phyloP scores from a whole-genome alignment of 2,113 vertebrate genomes.

The Castor canadensis region DNA sequence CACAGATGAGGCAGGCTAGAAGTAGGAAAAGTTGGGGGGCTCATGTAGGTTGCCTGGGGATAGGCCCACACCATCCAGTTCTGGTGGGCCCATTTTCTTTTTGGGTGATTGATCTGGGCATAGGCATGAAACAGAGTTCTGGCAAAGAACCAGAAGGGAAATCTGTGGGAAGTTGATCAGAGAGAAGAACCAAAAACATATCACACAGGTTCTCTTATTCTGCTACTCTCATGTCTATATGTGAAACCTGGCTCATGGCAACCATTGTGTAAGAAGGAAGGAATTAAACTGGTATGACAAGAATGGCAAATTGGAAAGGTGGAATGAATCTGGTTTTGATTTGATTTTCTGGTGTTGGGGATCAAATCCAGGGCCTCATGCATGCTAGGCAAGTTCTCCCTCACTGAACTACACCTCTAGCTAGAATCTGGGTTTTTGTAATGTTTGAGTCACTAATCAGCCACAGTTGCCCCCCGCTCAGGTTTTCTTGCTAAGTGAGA shows the following conservation, averaged over 20 bases:
- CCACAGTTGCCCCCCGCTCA: neutral
- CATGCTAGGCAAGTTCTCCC: neutral
- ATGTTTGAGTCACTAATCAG: neutral
- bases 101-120: neutral
- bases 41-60: too few relatives aligned
- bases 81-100: neutral
- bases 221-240: neutral
- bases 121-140: neutral
- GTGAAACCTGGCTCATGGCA: neutral
- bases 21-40: too few relatives aligned
- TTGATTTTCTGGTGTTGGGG: neutral
- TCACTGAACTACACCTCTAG: neutral
- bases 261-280: neutral
- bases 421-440: neutral
- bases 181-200: neutral
- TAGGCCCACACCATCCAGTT: too few relatives aligned
- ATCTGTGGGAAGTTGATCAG: neutral
- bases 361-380: neutral
- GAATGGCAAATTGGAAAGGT: neutral
- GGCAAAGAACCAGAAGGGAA: neutral
- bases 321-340: neutral
- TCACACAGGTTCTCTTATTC: neutral
- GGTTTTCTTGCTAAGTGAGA: neutral
- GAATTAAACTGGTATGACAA: neutral
- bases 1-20: neutral